Conservation (phyloP, 1,140 invertebrate species). For the Drosophila jambulina region DNA sequence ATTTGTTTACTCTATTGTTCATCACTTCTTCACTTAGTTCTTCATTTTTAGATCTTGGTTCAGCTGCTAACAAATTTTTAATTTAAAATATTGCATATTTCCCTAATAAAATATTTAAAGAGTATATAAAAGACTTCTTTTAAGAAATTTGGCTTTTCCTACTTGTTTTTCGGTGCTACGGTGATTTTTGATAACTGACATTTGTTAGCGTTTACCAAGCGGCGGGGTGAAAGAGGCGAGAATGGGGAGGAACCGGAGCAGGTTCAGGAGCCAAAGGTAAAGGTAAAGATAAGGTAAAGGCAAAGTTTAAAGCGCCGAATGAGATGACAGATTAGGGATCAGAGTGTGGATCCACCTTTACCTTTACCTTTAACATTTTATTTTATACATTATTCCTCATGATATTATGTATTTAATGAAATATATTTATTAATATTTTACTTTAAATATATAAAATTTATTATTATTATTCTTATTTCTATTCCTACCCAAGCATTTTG, state of each 20-base stretch:
- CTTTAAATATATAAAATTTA: no score
- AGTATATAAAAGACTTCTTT: not conserved
- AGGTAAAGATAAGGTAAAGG: not conserved
- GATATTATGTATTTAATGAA: no score
- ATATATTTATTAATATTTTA: no score
- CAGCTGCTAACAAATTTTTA: not conserved
- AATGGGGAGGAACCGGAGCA: not conserved
- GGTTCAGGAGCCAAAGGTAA: conserved; percentile 30
- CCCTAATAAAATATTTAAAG: not conserved
- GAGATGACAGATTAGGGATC: conserved; percentile 39
- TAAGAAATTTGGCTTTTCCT: not conserved
- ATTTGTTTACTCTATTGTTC: not conserved
- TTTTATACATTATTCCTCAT: not conserved
- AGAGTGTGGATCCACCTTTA: conserved; percentile 8
- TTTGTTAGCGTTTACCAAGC: conserved; percentile 58
- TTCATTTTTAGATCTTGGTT: not conserved
- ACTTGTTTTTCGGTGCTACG: conserved; percentile 42
- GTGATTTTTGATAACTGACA: conserved; percentile 75
- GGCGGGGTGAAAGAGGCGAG: not conserved
- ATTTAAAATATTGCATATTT: not conserved
- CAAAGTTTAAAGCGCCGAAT: conserved; percentile 7
- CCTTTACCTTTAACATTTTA: not conserved
- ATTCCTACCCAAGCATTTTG: no score
- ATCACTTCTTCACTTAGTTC: not conserved
- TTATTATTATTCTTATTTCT: no score